phyloP scores from a whole-genome alignment of 2,113 vertebrate genomes.

The sheep (Ovis aries) region DNA sequence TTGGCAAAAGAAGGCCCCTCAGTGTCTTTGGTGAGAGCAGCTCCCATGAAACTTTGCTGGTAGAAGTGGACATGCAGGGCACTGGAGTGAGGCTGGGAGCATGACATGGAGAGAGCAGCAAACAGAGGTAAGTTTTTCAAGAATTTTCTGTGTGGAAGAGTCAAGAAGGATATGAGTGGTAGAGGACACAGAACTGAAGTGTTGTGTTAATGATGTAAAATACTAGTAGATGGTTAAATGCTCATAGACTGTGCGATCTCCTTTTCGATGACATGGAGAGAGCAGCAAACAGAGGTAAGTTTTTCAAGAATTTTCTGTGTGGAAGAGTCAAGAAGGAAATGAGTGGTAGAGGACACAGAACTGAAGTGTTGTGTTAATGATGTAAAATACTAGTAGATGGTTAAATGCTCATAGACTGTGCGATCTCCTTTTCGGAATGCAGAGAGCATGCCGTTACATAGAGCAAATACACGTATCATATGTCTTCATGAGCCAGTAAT shows the following conservation, averaged over 20 bases:
- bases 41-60: not conserved
- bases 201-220: not conserved
- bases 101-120: not conserved
- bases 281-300: not conserved
- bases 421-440: not conserved
- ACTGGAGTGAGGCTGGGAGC: not conserved
- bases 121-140: not conserved
- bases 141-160: not conserved
- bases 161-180: not conserved
- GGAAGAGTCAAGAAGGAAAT: not conserved
- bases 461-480: not conserved
- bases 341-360: not conserved
- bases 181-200: not conserved
- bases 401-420: not conserved
- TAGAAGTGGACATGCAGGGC: not conserved
- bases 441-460: not conserved
- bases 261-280: not conserved
- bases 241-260: not conserved
- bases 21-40: not conserved
- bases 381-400: not conserved
- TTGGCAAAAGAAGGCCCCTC: not conserved
- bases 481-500: slow-evolving; percentile 1
- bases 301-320: not conserved
- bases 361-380: not conserved
- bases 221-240: not conserved